A percentile compares a stretch with the other conserved stretches of the same genome.
phyloP scores from a whole-genome alignment of 2,797 vertebrate species.

The Lepus townsendii region DNA sequence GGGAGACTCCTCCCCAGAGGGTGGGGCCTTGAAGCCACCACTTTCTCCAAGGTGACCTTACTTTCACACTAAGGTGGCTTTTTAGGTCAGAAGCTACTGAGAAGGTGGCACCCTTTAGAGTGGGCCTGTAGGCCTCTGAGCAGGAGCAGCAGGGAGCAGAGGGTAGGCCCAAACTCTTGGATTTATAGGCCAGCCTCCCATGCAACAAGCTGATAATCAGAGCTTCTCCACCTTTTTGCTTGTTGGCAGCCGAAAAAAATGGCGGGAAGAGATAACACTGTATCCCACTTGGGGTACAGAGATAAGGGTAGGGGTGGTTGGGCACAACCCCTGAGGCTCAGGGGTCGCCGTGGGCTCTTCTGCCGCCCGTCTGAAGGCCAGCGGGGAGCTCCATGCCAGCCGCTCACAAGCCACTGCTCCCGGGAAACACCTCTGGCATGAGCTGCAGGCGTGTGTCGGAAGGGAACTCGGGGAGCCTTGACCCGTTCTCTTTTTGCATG shows the following conservation, averaged over 20 bases:
- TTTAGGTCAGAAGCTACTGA: constrained; percentile 1
- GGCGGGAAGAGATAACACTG: neutral
- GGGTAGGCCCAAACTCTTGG: neutral
- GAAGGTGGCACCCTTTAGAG: no score
- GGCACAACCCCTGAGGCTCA: neutral
- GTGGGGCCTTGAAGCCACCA: neutral
- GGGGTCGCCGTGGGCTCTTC: neutral
- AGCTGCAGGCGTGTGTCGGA: neutral
- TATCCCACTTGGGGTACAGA: neutral
- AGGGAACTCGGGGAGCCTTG: neutral
- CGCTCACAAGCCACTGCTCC: no score
- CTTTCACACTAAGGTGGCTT: neutral
- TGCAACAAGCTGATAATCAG: neutral
- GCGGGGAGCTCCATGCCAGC: neutral
- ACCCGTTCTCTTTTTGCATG: neutral
- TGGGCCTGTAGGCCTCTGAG: neutral
- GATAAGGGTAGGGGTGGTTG: neutral
- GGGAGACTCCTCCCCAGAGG: neutral
- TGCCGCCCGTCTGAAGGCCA: neutral
- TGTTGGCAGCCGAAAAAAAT: neutral
- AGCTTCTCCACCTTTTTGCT: neutral
- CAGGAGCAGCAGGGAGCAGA: neutral
- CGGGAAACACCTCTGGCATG: neutral
- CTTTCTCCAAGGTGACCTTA: neutral
- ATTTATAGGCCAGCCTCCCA: neutral